A percentile compares a stretch with the other conserved stretches of the same genome.
Evolutionary conservation across 2,113 vertebrate genomes (phyloP).

Genomic region (Platycercus adscitus): DNA sequence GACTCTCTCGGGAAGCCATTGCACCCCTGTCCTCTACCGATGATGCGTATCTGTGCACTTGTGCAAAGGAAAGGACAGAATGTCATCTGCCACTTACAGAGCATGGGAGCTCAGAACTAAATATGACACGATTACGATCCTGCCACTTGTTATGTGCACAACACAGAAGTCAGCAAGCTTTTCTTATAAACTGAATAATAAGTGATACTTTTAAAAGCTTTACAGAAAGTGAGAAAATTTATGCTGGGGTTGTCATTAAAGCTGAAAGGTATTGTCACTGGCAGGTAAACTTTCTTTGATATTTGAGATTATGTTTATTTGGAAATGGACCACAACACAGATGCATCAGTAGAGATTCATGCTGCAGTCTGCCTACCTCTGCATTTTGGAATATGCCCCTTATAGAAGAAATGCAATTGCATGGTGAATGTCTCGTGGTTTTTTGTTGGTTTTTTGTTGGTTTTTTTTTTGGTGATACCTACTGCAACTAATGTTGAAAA

Average conservation of each 20-base stretch:
- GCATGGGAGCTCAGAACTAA: background rate
- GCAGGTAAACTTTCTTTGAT: background rate
- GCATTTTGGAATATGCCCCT: background rate
- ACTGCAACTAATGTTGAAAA: background rate
- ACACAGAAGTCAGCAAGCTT: background rate
- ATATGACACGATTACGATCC: background rate
- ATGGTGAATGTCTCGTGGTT: background rate
- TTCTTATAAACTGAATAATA: background rate
- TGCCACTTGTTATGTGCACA: background rate
- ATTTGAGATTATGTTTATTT: background rate
- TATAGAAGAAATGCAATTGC: background rate
- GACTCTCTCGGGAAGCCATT: background rate
- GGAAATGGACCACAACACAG: background rate
- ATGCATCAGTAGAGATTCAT: background rate
- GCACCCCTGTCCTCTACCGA: constrained; percentile 26
- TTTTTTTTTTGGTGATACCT: background rate
- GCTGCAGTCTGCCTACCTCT: background rate
- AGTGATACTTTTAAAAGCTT: background rate
- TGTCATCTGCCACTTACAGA: constrained; percentile 25
- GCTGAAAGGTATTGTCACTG: background rate
- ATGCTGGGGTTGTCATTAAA: background rate
- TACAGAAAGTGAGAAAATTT: background rate
- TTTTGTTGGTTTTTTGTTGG: background rate
- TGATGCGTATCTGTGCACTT: constrained; percentile 29
- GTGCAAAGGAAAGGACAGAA: constrained; percentile 7